A percentile compares a stretch with the other conserved stretches of the same genome.
Evolutionary conservation across 2,113 vertebrate species (phyloP).

Genomic region (Cranoglanis bouderius): DNA sequence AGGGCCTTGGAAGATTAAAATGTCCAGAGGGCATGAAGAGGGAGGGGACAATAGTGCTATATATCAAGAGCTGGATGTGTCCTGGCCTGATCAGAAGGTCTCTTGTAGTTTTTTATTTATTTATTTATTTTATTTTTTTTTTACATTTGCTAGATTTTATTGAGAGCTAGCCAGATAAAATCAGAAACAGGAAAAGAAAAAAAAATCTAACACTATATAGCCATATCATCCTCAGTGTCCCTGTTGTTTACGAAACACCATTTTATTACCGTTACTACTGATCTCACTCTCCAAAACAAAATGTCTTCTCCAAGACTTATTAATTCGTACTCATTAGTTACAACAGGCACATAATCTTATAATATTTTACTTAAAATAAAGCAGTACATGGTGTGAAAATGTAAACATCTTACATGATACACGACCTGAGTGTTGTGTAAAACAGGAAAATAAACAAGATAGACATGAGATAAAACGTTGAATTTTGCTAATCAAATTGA

Average conservation of each 20-base stretch:
- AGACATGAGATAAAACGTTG: not conserved
- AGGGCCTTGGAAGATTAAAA: slow-evolving; percentile 22
- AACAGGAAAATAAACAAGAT: not conserved
- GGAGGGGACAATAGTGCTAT: slow-evolving; percentile 4
- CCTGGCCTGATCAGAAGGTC: not conserved
- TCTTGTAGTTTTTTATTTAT: not conserved
- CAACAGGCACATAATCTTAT: not conserved
- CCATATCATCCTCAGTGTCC: not conserved
- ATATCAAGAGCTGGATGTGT: slow-evolving; percentile 18
- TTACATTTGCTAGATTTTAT: not conserved
- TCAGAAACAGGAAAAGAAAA: not conserved
- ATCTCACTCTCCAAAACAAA: not conserved
- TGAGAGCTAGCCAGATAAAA: not conserved
- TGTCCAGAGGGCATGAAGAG: slow-evolving; percentile 18
- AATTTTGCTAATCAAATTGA: not conserved
- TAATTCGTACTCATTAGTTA: not conserved
- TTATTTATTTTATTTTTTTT: not conserved
- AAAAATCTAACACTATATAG: too few species aligned
- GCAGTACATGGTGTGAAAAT: not conserved
- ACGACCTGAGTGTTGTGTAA: not conserved
- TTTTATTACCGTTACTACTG: not conserved
- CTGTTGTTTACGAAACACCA: not conserved
- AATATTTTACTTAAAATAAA: not conserved
- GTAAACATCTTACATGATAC: not conserved
- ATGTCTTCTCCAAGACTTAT: not conserved